Evolutionary conservation across 2,888 invertebrate genomes (phyloP).

Genomic region (Limnephilus marmoratus): DNA sequence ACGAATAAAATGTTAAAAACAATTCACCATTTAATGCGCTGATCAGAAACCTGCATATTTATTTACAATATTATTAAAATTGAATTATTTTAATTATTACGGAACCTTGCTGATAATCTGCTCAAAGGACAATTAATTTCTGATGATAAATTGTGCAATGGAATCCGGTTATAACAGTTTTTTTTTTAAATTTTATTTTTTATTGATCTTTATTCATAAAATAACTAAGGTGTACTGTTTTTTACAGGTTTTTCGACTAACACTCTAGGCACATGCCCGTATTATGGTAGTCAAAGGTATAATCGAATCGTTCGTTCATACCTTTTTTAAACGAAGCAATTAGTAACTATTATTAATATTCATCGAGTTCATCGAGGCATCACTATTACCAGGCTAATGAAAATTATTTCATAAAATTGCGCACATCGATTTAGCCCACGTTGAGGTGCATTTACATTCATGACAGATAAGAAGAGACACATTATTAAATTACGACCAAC

Average conservation of each 20-base stretch:
- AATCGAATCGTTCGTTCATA: not conserved
- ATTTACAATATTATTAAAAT: no score
- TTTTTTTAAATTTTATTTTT: no score
- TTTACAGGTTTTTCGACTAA: no score
- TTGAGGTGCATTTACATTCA: not conserved
- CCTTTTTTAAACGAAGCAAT: not conserved
- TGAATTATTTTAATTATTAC: no score
- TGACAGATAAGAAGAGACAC: not conserved
- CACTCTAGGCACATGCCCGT: no score
- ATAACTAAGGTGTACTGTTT: no score
- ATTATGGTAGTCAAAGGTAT: no score
- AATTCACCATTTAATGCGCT: no score
- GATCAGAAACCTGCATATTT: no score
- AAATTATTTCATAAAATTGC: not conserved
- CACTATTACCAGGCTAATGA: not conserved
- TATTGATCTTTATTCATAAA: no score
- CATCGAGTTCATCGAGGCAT: not conserved
- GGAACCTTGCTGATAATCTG: not conserved
- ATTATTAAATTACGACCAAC: not conserved
- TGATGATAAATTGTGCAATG: not conserved
- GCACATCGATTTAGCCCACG: not conserved
- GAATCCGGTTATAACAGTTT: not conserved
- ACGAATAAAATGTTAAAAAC: no score
- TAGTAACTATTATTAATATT: not conserved
- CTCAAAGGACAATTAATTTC: not conserved